Evolutionary conservation across 2,888 invertebrate genomes (phyloP), one percentile per base, ranked within the genome.

Genomic region (Drosophila meridiana): DNA sequence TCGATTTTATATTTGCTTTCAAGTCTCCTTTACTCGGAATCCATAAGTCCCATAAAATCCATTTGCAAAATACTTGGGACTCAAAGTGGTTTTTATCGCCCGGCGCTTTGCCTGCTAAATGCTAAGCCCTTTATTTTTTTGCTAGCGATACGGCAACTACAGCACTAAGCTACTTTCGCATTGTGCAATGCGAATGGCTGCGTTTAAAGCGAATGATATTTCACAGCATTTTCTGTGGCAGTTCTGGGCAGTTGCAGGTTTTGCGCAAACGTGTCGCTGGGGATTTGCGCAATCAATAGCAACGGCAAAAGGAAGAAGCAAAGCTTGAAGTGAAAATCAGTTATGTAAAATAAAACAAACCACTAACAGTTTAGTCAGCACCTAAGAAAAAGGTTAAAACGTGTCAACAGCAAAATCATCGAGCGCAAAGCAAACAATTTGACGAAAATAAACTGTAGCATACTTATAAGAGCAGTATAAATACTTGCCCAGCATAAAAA

Each of bases 211-310:
- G 59, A 34, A 52, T 56, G 66, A 69, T 69, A 32, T 53, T 59
- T 50, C 62, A 53, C 47, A 48, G 53, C 48, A 28, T 53, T 79
- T 69, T 48, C 36, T 48, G 36, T 53, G 40, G 28, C 43, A 38
- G 47, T 28, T 47, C 28, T 28, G 26, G 47, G 26, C 60, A 64
- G 58, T 50, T 81, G 85, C 82, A 70, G 53, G 71, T 53, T 68
- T 87, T 69, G 50, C 58, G 58, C 50, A 57, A 70, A 83, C 70
- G 53, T 69, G 66, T 78, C 75, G 57, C 47, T 32, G 28, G 70
- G 69, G 73, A 82, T 73, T 89, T 76, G 48, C 69, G 65, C 84
- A 72, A 73, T 60, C 68, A 87, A 47, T 71, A 63, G 40, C 38
- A 40, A 48, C 32, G 20, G 20, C 20, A 20, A 20, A 20, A 50